Evolutionary conservation across 1,140 invertebrate genomes (phyloP).

Genomic region (Tribolium madens): DNA sequence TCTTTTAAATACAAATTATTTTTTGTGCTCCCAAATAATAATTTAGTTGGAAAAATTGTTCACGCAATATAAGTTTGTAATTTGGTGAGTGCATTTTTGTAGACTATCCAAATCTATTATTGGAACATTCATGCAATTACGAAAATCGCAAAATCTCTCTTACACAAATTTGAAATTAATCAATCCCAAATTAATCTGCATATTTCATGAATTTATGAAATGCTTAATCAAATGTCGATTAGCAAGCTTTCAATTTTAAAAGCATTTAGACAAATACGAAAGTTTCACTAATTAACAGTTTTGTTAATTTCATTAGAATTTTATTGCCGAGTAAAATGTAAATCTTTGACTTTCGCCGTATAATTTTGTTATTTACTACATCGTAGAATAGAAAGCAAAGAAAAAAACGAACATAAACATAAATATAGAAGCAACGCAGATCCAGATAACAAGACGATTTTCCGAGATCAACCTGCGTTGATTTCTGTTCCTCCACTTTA

Average conservation of each 20-base stretch:
- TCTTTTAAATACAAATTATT: neutral
- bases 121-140: too few species aligned
- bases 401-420: conserved; percentile 27
- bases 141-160: too few species aligned
- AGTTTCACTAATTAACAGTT: neutral
- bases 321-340: neutral
- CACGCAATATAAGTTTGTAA: too few species aligned
- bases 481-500: conserved; percentile 9
- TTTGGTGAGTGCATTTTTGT: too few species aligned
- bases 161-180: neutral
- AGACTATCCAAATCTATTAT: too few species aligned
- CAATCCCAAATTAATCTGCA: neutral
- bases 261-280: neutral
- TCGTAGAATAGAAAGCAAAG: neutral
- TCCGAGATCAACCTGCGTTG: neutral
- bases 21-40: neutral
- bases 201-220: neutral
- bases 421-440: conserved; percentile 9
- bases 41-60: neutral
- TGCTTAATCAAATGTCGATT: neutral
- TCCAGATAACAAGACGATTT: conserved; percentile 31
- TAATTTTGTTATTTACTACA: conserved; percentile 27
- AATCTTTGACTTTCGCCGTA: conserved; percentile 11
- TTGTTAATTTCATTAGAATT: conserved; percentile 21
- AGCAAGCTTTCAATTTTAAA: neutral